Base-by-base conservation (phyloP, 2,797 vertebrate species). In the Toxotes lorentzi region DNA sequence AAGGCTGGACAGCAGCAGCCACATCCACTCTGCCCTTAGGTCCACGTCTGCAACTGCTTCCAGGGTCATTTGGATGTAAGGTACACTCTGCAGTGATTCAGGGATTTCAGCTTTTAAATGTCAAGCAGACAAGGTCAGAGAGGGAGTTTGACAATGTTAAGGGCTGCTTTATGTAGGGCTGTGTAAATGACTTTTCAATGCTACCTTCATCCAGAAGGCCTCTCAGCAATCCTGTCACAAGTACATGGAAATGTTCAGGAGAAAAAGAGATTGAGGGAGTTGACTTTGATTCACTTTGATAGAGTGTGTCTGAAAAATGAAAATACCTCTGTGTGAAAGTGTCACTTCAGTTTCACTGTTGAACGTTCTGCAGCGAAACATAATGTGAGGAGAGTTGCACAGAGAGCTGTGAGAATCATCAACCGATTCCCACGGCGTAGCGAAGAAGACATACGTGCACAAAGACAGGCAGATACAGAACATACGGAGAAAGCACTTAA, bases 221-320 rank as follows among this genome's bases (percentile, higher is more conserved):
- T 87, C 68, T 86, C 58, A 71, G 77, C 83, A 65, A 77, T 79
- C 38, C 73, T 83, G 86, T 87, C 79, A 89, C 34, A 73, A 70
- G 63, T 60, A 78, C 83, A 76, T 17, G 69, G 68, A 90, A 50
- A 76, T 71, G 72, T 82, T 87, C 24, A 54, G 65, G 56, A 70
- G 56, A 73, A 57, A 79, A 71, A 72, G 51, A 81, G 76, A 87
- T 69, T 70, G 79, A 87, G 61, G 56, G 66, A 69, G 84, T 27
- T 75, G 76, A 86, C 79, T 87, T 81, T 87, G 85, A 93, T 90
- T 88, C 60, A 70, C 70, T 86, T 67, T 83, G 91, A 93, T 82
- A 76, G 84, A 68, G 70, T 32, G 63, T 74, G 87, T 85, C 74
- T 82, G 79, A 91, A 87, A 92, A 92, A 80, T 85, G 58, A 91